Conservation (phyloP, 2,797 vertebrate species). For the Tapera naevia region DNA sequence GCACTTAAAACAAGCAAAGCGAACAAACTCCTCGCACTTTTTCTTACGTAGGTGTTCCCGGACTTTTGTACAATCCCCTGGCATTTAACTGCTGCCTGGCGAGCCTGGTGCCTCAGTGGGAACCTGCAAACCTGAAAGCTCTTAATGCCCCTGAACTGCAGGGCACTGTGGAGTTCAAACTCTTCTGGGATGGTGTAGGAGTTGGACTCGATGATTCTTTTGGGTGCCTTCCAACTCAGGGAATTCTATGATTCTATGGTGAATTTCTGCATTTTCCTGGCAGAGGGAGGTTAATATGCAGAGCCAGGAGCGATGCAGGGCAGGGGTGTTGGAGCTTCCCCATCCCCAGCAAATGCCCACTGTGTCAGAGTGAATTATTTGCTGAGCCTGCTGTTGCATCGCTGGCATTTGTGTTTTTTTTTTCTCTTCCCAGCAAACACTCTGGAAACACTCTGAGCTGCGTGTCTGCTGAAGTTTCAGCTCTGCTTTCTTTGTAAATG, state of each 20-base stretch:
- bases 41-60: not conserved
- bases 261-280: not conserved
- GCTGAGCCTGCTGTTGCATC: not conserved
- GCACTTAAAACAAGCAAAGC: not conserved
- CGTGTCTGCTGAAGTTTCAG: not conserved
- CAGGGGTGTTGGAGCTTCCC: not conserved
- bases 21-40: not conserved
- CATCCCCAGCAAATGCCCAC: not conserved
- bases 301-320: not conserved
- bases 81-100: not conserved
- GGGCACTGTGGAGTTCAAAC: not conserved
- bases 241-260: too few species aligned
- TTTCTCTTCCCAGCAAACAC: not conserved
- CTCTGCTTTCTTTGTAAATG: not conserved
- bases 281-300: not conserved
- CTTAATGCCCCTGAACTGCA: not conserved
- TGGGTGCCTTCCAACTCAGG: too few species aligned
- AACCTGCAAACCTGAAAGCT: not conserved
- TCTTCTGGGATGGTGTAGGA: not conserved
- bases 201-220: too few species aligned
- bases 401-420: not conserved
- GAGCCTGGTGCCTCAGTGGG: not conserved
- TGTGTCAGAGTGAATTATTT: not conserved
- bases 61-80: not conserved
- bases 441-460: not conserved